phyloP scores from a whole-genome alignment of 2,797 vertebrate genomes.

The Chelmon rostratus region DNA sequence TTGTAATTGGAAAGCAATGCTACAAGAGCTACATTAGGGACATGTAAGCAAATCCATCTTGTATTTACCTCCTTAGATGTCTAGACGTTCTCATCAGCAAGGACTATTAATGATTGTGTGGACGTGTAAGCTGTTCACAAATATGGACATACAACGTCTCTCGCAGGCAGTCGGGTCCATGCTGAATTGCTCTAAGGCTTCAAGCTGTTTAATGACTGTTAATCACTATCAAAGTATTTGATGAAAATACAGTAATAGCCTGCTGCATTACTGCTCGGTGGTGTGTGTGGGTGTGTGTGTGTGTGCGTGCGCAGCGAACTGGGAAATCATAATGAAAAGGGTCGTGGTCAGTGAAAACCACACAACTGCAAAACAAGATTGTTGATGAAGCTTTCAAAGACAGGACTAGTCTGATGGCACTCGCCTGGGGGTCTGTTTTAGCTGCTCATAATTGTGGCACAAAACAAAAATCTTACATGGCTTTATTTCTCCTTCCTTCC shows the following conservation, averaged over 20 bases:
- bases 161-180: neutral
- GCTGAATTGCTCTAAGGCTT: slow-evolving; percentile 45
- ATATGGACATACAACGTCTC: slow-evolving; percentile 11
- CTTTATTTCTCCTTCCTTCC: slow-evolving; percentile 20
- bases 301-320: neutral
- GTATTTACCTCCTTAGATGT: slow-evolving; percentile 1
- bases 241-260: slow-evolving; percentile 45
- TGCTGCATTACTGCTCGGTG: slow-evolving; percentile 30
- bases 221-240: slow-evolving; percentile 45
- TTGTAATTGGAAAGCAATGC: neutral
- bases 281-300: slow-evolving; percentile 20
- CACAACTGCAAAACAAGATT: slow-evolving; percentile 21
- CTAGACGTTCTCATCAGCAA: neutral
- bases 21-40: neutral
- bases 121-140: slow-evolving; percentile 2
- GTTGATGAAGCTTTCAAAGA: slow-evolving; percentile 30
- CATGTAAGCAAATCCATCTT: neutral
- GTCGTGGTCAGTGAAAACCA: slow-evolving; percentile 34
- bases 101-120: neutral
- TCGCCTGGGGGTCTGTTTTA: slow-evolving; percentile 3
- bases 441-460: slow-evolving; percentile 13
- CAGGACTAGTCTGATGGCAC: slow-evolving; percentile 8
- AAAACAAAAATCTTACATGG: slow-evolving; percentile 21
- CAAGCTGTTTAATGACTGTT: slow-evolving; percentile 58
- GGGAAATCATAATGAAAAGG: slow-evolving; percentile 47